Conservation (phyloP, 2,113 vertebrate species). For the Syngnathus floridae region DNA sequence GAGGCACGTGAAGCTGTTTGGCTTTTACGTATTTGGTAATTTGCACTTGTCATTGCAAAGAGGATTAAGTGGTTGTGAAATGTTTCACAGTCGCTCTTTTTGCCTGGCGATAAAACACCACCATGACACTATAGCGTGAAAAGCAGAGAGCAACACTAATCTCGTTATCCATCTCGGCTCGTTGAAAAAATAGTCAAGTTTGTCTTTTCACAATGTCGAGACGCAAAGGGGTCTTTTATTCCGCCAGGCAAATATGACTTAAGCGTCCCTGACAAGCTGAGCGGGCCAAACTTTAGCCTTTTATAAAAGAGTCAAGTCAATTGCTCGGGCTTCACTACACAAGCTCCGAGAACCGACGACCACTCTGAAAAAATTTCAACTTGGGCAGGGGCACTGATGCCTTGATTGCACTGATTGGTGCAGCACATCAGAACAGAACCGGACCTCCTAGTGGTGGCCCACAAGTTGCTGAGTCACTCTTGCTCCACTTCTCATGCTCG, state of each 20-base stretch:
- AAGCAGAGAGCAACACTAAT: neutral
- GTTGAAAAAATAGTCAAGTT: constrained; percentile 7
- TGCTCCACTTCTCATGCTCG: constrained; percentile 5
- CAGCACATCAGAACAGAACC: constrained; percentile 25
- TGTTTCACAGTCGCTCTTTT: no score
- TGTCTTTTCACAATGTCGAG: constrained; percentile 7
- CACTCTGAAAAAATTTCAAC: constrained; percentile 20
- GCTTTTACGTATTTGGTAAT: neutral
- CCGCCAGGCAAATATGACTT: constrained; percentile 21
- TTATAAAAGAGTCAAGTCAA: constrained; percentile 27
- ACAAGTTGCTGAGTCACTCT: constrained; percentile 30
- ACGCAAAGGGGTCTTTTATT: constrained; percentile 3
- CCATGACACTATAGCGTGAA: neutral
- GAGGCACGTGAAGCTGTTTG: neutral
- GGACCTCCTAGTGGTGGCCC: constrained; percentile 15
- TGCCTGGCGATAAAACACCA: neutral
- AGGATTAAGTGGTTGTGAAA: neutral
- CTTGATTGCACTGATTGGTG: constrained; percentile 22
- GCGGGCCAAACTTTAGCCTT: constrained; percentile 22
- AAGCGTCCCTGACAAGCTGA: constrained; percentile 32
- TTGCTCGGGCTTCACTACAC: constrained; percentile 34
- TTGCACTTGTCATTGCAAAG: neutral
- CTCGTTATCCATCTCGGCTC: neutral
- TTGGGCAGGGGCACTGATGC: constrained; percentile 33
- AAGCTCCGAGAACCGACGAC: constrained; percentile 30